Base-by-base conservation (phyloP, 1,140 invertebrate species). In the Temnothorax nylanderi region DNA sequence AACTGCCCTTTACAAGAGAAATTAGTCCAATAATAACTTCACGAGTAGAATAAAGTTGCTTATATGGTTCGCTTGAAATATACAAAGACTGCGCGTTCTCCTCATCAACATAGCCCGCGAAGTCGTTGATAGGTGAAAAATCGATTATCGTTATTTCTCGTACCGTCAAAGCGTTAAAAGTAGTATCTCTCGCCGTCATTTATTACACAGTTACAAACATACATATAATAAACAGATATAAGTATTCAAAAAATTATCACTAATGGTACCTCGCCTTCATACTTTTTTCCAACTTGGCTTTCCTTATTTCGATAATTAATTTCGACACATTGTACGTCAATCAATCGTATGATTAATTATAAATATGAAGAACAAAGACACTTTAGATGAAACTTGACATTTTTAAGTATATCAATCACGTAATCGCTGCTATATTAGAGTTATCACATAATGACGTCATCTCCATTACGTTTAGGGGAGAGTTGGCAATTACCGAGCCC, bases 71-170 rank as follows among this genome's bases (percentile, higher is more conserved):
- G 37, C 37, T 3, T 60, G 41, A 34, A 60, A 77, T 32, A n/a
- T n/a, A 65, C 8, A 26, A 21, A 65, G 10, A 13, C 0, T 7
- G 18, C 7, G 11, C 13, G 7, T 67, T 54, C 6, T 34, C 32
- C 5, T 65, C 47, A 26, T 80, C 47, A n/a, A 10, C 10, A 16
- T n/a, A 60, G 16, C 13, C 37, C n/a, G 37, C 44, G 1, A 7
- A 76, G n/a, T 21, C 11, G 32, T 54, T 75, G 7, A 18, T 65
- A 51, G 11, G 7, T 51, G 62, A 34, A 80, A 80, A 80, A 67
- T 80, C 32, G n/a, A 67, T 67, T 47, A 41, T 80, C 32, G 34
- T 54, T 67, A 69, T 51, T 67, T 34, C 47, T 67, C 62, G 34
- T 76, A 41, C 21, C 75, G 26, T 44, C 32, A 37, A 65, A 51